Base-by-base conservation (phyloP, 1,140 invertebrate species). In the Euwallacea fornicatus region DNA sequence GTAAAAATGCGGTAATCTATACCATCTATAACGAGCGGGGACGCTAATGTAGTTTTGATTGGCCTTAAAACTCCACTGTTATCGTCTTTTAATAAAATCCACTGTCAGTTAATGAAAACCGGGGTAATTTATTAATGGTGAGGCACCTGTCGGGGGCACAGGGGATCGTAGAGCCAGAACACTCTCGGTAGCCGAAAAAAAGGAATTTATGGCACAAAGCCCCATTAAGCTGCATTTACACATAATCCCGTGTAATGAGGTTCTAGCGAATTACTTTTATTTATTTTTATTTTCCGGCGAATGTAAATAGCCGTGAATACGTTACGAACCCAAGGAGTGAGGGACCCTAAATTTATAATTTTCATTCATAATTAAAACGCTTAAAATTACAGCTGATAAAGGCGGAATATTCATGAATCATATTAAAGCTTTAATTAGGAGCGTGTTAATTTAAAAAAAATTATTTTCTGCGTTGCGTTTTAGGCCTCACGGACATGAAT, bases 11-110 rank as follows among this genome's bases (percentile, higher is more conserved):
- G 11, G 33, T 65, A 66, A 60, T 65, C 69, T 56, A 58, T 60
- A 65, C 50, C 44, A 65, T 66, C 61, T 71, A 65, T 43, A 71
- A 58, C 55, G 47, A 33, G 33, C 58, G 42, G 21, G 42, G 58
- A 50, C 55, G 42, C 71, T 72, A 72, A 72, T 72, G 64, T 68
- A 63, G 56, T 72, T 72, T 72, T 72, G 71, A 72, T 72, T 72
- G 71, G 71, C 58, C 71, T 63, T 67, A 67, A 72, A 72, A 66
- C 33, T 13, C 42, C 15, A 21, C 65, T 59, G 59, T 72, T 72
- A 72, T 72, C 71, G 43, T 72, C 71, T 62, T 72, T 72, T 72
- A 72, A 67, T 67, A 71, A 67, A 67, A 63, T 50, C 66, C 47
- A 74, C 65, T 66, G 65, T 66, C 54, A n/a, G 65, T 59, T 66